phyloP scores from a whole-genome alignment of 2,797 vertebrate genomes.

The Danio aesculapii region DNA sequence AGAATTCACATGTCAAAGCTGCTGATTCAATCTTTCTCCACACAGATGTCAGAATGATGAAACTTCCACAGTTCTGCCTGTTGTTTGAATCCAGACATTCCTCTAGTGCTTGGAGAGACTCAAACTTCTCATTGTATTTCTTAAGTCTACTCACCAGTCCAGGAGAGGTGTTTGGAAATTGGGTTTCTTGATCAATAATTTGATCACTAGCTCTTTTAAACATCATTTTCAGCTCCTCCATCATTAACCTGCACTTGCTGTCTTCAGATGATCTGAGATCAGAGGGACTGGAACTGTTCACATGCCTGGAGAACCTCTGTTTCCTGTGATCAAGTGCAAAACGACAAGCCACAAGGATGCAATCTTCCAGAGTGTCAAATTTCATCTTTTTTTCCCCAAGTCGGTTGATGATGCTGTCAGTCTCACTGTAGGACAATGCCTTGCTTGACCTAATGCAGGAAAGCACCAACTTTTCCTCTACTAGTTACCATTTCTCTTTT shows the following conservation, averaged over 20 bases:
- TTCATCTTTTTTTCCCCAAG: background rate
- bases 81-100: background rate
- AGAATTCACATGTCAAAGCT: conserved; percentile 54
- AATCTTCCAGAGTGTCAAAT: background rate
- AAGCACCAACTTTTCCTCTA: conserved; percentile 23
- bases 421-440: conserved; percentile 22
- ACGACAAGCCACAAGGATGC: background rate
- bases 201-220: conserved; percentile 10
- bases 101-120: background rate
- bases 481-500: background rate
- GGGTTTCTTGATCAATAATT: background rate
- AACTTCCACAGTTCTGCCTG: conserved; percentile 20
- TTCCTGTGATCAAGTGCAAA: conserved; percentile 34
- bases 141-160: conserved; percentile 26
- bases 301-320: background rate
- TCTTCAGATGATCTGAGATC: background rate
- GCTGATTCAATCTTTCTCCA: conserved; percentile 74
- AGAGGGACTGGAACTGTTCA: background rate
- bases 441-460: conserved; percentile 22
- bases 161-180: background rate
- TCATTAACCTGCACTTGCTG: conserved; percentile 30
- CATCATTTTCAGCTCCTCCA: conserved; percentile 35
- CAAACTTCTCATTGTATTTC: background rate
- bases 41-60: conserved; percentile 74
- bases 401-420: conserved; percentile 27